Percentiles rank a stretch among this genome's conserved stretches.
These are phyloP conservation scores for Andrena dorsata DNA, from an alignment of 2,888 invertebrate genomes.

Conservation along the genomic window DNA sequence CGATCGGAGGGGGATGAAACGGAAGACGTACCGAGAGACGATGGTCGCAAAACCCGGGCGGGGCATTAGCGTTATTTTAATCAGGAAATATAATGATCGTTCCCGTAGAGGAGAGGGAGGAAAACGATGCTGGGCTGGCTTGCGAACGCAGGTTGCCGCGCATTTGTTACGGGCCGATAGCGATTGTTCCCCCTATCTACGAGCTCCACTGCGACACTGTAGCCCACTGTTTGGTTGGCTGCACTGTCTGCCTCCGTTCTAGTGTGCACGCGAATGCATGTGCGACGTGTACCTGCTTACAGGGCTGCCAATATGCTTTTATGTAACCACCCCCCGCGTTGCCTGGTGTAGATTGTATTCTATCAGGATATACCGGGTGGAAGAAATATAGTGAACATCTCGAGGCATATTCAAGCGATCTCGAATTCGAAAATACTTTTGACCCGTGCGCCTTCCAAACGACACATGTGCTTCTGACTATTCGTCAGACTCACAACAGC, in stretches of 20 bases:
- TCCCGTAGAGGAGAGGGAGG: conserved; percentile 37
- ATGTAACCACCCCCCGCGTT: conserved; percentile 67
- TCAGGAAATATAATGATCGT: conserved; percentile 78
- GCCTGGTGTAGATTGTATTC: conserved; percentile 76
- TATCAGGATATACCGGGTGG: conserved; percentile 76
- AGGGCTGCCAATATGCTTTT: conserved; percentile 65
- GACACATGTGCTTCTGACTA: too few relatives aligned
- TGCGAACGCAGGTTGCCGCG: conserved; percentile 76
- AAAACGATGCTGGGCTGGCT: conserved; percentile 50
- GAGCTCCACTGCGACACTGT: conserved; percentile 82
- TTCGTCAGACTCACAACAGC: too few relatives aligned
- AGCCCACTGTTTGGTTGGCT: conserved; percentile 76
- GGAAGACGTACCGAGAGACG: conserved; percentile 41
- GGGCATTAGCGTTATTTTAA: conserved; percentile 75
- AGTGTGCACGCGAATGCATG: conserved; percentile 71
- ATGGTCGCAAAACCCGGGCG: conserved; percentile 54
- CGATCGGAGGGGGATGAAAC: conserved; percentile 31
- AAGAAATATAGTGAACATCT: neutral
- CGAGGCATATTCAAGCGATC: neutral
- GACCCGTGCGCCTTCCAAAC: too few relatives aligned
- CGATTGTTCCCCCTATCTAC: conserved; percentile 83
- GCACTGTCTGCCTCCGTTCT: conserved; percentile 67
- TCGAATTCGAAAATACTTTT: too few relatives aligned
- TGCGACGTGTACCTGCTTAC: conserved; percentile 70
- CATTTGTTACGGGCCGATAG: conserved; percentile 82